Base-by-base conservation (phyloP, 2,113 vertebrate genomes). In the Epinephelus moara region DNA sequence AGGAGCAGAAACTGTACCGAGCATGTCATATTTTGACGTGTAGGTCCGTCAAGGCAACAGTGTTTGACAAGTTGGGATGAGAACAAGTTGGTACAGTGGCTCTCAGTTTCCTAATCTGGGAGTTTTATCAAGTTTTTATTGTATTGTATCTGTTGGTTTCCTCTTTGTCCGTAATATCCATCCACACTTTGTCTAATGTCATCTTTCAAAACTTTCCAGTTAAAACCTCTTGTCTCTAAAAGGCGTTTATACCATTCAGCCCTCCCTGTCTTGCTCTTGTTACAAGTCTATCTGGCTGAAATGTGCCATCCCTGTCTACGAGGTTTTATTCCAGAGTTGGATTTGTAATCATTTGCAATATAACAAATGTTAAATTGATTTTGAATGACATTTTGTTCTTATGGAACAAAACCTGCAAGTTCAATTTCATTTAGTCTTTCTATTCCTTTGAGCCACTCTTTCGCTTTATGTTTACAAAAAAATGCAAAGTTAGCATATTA, bases 401-500 rank as follows among this genome's bases (percentile, higher is more conserved):
- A n/a, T 47, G 27, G 18, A 60, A 27, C 18, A 60, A 42, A 68
- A 68, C 17, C n/a, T 1, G 4, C 6, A 66, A 27, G 15, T 50
- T 11, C 0, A 37, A 0, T 27, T 50, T 56, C 50, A 33, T 5
- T 33, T 13, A 17, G 25, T 19, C 21, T 15, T 11, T 61, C 5
- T 42, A 6, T 52, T 61, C 12, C 13, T 55, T 40, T 49, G 8
- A 56, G 10, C 75, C 63, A 30, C n/a, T 60, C 47, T 45, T 47
- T 68, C 49, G 42, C 6, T 61, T 62, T 33, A 52, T 3, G 4
- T 55, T 30, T 42, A 70, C 15, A 49, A 78, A 73, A 71, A 71
- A 57, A 56, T n/a, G 70, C 85, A 80, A 77, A 23, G 40, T 67
- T 61, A 45, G 74, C 83, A 72, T 70, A 59, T 33, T 70, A 1